phyloP scores from a whole-genome alignment of 2,113 vertebrate genomes.

The Archocentrus centrarchus region DNA sequence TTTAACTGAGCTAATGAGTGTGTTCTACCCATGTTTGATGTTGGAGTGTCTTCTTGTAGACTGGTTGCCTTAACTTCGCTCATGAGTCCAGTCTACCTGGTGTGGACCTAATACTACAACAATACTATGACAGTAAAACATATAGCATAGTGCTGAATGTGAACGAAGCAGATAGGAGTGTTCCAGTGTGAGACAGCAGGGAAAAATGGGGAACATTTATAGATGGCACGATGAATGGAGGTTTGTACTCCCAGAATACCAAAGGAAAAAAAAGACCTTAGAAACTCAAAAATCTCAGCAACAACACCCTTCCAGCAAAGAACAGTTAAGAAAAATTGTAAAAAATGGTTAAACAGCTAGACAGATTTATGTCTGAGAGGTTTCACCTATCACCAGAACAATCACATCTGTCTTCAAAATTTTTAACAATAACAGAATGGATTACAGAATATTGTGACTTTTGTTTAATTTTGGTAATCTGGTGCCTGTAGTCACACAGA shows the following conservation, averaged over 20 bases:
- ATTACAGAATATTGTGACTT: background rate
- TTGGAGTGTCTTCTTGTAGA: no score
- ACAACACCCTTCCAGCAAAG: no score
- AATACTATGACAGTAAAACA: background rate
- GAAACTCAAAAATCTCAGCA: background rate
- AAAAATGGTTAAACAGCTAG: no score
- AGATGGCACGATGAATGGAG: background rate
- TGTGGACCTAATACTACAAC: background rate
- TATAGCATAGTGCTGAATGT: background rate
- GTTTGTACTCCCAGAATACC: background rate
- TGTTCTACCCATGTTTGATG: no score
- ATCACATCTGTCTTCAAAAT: background rate
- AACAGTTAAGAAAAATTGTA: no score
- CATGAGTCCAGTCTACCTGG: no score
- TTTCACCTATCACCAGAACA: background rate
- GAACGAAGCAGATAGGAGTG: background rate
- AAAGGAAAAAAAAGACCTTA: background rate
- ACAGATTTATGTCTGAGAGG: no score
- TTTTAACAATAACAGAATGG: background rate
- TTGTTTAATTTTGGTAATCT: background rate
- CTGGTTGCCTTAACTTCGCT: no score
- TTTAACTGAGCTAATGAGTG: no score
- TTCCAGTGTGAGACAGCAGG: background rate
- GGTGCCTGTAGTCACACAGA: background rate
- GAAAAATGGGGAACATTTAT: background rate